Conservation (phyloP, 1,140 invertebrate species). For the Episyrphus balteatus region DNA sequence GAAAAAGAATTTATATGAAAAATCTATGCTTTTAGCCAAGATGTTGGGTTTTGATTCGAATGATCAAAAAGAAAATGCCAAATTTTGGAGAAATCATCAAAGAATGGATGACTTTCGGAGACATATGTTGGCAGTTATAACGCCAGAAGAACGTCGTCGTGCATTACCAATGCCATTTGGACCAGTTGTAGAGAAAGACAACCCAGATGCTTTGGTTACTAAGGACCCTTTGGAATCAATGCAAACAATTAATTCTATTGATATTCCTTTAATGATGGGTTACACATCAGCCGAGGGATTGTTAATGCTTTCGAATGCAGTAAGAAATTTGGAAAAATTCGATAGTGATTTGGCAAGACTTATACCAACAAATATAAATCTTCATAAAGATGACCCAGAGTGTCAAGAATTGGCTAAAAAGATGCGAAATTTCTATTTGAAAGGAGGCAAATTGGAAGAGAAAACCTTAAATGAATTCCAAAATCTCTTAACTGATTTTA, state of each 20-base stretch:
- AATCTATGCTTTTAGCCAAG: conserved; percentile 15
- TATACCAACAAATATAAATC: conserved; percentile 17
- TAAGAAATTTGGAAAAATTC: conserved; percentile 16
- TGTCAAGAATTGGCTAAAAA: conserved; percentile 9
- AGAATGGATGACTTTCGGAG: conserved; percentile 8
- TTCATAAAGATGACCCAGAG: conserved; percentile 6
- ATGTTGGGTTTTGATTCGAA: conserved; percentile 9
- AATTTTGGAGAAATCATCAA: conserved; percentile 17
- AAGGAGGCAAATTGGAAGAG: conserved; percentile 10
- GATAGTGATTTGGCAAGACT: conserved; percentile 19
- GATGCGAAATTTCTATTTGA: conserved; percentile 26
- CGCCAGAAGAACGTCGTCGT: background rate
- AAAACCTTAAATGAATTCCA: conserved; percentile 14
- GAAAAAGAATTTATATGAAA: conserved; percentile 9
- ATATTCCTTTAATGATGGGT: conserved; percentile 26
- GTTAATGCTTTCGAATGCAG: conserved; percentile 14
- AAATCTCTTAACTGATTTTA: conserved; percentile 23
- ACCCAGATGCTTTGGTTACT: conserved; percentile 19
- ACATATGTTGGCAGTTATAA: conserved; percentile 15
- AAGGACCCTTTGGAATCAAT: conserved; percentile 16
- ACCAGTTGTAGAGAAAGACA: conserved; percentile 19
- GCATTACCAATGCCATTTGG: conserved; percentile 23
- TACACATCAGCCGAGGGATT: conserved; percentile 26
- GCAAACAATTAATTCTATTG: conserved; percentile 10
- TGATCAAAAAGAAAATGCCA: conserved; percentile 9